Base-by-base conservation (phyloP, 2,113 vertebrate genomes). In the Bombycilla garrulus region DNA sequence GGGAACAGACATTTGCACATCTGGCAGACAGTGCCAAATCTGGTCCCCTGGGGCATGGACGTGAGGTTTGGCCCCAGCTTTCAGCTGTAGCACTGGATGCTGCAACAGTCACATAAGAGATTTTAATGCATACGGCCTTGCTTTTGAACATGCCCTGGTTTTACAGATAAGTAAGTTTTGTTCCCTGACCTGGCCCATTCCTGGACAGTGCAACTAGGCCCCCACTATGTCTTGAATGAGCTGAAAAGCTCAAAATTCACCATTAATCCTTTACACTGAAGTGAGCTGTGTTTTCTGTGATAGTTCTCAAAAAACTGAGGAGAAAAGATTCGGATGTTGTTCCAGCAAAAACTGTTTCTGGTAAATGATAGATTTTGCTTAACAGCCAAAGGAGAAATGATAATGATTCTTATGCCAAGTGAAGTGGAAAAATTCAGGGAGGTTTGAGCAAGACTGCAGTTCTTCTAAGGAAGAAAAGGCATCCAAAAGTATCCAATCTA, bases 391-490 rank as follows among this genome's bases (percentile, higher is more conserved):
- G 74, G 47, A 82, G 56, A 92, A 92, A 81, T 64, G 1, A 57
- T 64, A 81, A 71, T 48, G 31, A 62, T 89, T 71, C 56, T 67
- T 58, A 36, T 60, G 60, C 86, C 88, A 76, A 54, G 33, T 54
- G 86, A 74, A 82, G 73, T 48, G 29, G 48, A 76, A 95, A 54
- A 93, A 86, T 76, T 71, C 72, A 67, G 25, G 33, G 19, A 65
- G 53, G 40, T 79, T 95, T 79, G n/a, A 31, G 16, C 1, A 3
- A 92, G 35, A 10, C 3, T 0, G 5, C 50, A 83, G 33, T 60
- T 92, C 31, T 90, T 81, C 45, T 50, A 61, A 2, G 5, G 40
- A 81, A 79, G 40, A 71, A 91, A 80, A 33, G 53, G 18, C 56
- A 86, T 48, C n/a, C 5, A 18, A 60, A 95, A 79, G 35, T 61